phyloP scores from a whole-genome alignment of 2,797 vertebrate species.

The Urocyon cinereoargenteus region DNA sequence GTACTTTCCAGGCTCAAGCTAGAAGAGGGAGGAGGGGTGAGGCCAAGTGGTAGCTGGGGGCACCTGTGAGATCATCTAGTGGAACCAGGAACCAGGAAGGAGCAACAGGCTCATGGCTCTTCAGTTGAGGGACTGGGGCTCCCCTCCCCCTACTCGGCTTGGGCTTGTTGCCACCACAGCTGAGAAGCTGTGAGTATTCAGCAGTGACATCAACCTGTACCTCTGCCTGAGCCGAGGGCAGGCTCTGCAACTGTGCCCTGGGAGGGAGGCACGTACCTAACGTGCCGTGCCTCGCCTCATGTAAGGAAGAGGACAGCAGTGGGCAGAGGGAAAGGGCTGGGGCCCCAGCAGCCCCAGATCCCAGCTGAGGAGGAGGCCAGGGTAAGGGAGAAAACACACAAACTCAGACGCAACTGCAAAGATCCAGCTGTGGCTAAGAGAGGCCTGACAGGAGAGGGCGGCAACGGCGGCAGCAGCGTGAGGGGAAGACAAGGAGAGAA shows the following conservation, averaged over 20 bases:
- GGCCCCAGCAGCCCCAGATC: slow-evolving; percentile 40
- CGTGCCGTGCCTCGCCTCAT: background rate
- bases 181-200: background rate
- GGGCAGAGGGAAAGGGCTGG: slow-evolving; percentile 14
- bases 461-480: slow-evolving; percentile 91
- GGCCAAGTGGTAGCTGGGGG: background rate
- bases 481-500: slow-evolving; percentile 84
- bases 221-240: background rate
- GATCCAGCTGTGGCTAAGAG: slow-evolving; percentile 99
- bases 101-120: background rate
- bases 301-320: slow-evolving; percentile 27
- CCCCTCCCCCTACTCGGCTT: background rate
- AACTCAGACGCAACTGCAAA: slow-evolving; percentile 98
- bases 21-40: background rate
- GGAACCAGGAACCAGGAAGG: background rate
- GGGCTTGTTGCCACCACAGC: background rate
- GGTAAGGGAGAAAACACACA: slow-evolving; percentile 86
- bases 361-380: slow-evolving; percentile 53
- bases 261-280: background rate
- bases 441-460: slow-evolving; percentile 94
- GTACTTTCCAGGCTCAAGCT: background rate
- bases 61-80: background rate
- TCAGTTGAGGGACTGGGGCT: background rate
- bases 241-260: slow-evolving; percentile 27
- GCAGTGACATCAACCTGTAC: background rate